These are phyloP conservation scores for Mylabris phalerata DNA, from an alignment of 1,140 invertebrate genomes.

Conservation along the genomic window DNA sequence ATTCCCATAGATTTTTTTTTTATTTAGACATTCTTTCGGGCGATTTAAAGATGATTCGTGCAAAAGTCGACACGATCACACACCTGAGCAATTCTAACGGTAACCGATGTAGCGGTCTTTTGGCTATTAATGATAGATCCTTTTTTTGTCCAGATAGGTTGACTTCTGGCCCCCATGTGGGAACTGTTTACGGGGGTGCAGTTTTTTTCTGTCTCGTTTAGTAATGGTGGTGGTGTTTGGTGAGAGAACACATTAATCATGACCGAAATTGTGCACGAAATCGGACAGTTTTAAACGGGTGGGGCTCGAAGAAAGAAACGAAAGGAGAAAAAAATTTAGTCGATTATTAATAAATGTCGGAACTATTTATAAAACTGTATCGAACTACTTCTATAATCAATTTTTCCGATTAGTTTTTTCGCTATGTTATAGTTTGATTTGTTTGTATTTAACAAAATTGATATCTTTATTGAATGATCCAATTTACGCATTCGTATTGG, in stretches of 20 bases:
- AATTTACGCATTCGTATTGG: too few species aligned
- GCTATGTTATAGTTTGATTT: too few species aligned
- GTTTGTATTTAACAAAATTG: too few species aligned
- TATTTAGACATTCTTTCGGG: too few species aligned
- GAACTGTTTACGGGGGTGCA: constrained; percentile 12
- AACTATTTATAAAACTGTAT: background rate
- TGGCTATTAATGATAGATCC: constrained; percentile 18
- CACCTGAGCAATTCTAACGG: constrained; percentile 2
- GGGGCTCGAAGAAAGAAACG: background rate
- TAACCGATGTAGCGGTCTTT: constrained; percentile 18
- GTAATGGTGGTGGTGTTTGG: too few species aligned
- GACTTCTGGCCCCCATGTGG: constrained; percentile 23
- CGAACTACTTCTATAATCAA: background rate
- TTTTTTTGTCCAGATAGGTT: constrained; percentile 23
- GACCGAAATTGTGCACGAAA: background rate
- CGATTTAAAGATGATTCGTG: constrained; percentile 1
- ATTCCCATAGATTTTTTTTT: too few species aligned
- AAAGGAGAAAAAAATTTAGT: background rate
- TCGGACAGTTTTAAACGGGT: background rate
- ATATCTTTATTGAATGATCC: too few species aligned
- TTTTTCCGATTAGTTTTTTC: too few species aligned
- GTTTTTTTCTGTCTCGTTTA: too few species aligned
- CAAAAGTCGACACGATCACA: constrained; percentile 18
- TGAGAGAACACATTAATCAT: constrained; percentile 20
- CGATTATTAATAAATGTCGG: background rate